phyloP scores from a whole-genome alignment of 1,140 invertebrate species.

The Thaumetopoea pityocampa region DNA sequence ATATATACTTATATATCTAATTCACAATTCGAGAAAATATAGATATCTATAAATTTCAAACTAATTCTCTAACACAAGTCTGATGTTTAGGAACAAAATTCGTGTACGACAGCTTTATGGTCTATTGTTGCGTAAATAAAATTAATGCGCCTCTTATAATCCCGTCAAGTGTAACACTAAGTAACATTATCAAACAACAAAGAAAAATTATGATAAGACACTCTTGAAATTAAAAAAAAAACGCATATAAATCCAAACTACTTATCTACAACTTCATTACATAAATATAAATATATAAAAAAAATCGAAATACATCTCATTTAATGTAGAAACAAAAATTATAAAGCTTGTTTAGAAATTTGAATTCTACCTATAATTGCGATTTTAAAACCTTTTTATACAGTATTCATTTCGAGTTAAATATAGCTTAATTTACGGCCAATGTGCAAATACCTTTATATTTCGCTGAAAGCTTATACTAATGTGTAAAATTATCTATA shows the following conservation, averaged over 20 bases:
- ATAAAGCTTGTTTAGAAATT: constrained; percentile 58
- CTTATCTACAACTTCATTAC: constrained; percentile 44
- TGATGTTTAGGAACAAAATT: constrained; percentile 14
- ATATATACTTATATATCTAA: constrained; percentile 4
- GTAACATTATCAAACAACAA: constrained; percentile 69
- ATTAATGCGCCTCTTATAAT: background rate
- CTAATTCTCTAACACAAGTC: too few relatives aligned
- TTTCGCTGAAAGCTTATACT: constrained; percentile 55
- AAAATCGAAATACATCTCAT: constrained; percentile 37
- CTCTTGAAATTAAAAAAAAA: constrained; percentile 53
- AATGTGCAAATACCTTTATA: constrained; percentile 47
- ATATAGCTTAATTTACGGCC: constrained; percentile 44
- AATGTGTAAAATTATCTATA: constrained; percentile 39
- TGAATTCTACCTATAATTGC: constrained; percentile 45
- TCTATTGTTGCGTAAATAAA: background rate
- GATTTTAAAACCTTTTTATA: constrained; percentile 32
- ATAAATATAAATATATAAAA: constrained; percentile 63
- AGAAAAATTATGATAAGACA: constrained; percentile 50
- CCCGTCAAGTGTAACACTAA: constrained; percentile 51
- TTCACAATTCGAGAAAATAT: background rate
- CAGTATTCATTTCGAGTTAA: constrained; percentile 34
- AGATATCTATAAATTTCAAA: too few relatives aligned
- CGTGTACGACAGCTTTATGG: constrained; percentile 1
- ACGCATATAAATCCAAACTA: constrained; percentile 42
- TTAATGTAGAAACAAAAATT: constrained; percentile 23